Evolutionary conservation across 2,113 vertebrate species (phyloP).

Genomic region (Catagonus wagneri): DNA sequence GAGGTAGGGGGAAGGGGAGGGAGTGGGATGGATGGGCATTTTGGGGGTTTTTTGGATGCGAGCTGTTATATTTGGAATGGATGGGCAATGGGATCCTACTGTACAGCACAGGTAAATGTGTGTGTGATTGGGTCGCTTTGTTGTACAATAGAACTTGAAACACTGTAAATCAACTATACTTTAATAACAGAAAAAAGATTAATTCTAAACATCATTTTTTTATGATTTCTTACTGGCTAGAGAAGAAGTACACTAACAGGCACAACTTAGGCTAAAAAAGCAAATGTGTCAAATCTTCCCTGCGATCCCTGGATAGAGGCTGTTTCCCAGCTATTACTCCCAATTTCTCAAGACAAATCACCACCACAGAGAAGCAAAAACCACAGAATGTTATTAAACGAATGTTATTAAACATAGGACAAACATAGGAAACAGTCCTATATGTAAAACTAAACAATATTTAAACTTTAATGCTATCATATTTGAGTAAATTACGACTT

Average conservation of each 20-base stretch:
- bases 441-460: slow-evolving; percentile 54
- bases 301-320: neutral
- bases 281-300: neutral
- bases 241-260: neutral
- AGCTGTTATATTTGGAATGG: too few relatives aligned
- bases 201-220: slow-evolving; percentile 28
- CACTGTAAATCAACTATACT: too few relatives aligned
- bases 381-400: neutral
- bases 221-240: neutral
- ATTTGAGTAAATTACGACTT: slow-evolving; percentile 69
- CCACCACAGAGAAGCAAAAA: neutral
- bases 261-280: neutral
- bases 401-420: slow-evolving; percentile 26
- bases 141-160: too few relatives aligned
- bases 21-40: too few relatives aligned
- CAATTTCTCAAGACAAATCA: neutral
- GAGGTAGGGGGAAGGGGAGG: too few relatives aligned
- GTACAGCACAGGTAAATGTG: too few relatives aligned
- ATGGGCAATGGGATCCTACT: too few relatives aligned
- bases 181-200: too few relatives aligned
- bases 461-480: slow-evolving; percentile 36
- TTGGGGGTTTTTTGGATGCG: too few relatives aligned
- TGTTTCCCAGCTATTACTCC: neutral
- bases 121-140: too few relatives aligned
- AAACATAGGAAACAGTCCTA: neutral